Conservation (phyloP, 1,140 invertebrate species). For the Arctopsyche grandis region DNA sequence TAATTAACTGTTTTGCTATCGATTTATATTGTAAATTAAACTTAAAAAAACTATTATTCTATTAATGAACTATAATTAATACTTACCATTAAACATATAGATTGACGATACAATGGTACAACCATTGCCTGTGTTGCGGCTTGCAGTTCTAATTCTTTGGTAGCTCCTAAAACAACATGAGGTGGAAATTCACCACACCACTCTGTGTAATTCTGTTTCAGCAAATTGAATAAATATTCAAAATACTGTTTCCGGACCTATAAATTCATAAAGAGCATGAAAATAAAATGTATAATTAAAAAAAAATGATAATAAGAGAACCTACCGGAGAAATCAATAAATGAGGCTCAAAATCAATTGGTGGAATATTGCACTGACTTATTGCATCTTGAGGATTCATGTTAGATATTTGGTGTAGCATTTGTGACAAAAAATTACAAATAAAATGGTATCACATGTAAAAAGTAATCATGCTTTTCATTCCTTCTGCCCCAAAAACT, state of each 20-base stretch:
- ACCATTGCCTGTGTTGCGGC: slow-evolving; percentile 63
- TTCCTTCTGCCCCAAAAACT: too few species aligned
- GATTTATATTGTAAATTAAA: too few species aligned
- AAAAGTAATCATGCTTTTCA: too few species aligned
- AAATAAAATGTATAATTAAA: not conserved
- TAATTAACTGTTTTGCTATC: too few species aligned
- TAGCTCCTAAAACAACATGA: slow-evolving; percentile 63
- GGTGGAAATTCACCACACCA: slow-evolving; percentile 53
- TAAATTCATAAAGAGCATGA: slow-evolving; percentile 4
- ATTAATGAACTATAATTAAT: too few species aligned
- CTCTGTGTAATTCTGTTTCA: slow-evolving; percentile 60
- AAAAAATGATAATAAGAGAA: not conserved
- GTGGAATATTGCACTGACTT: not conserved
- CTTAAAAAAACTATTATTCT: too few species aligned
- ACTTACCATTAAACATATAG: slow-evolving; percentile 54
- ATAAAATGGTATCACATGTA: too few species aligned
- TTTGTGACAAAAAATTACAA: too few species aligned
- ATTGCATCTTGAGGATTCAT: not conserved
- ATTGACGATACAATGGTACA: slow-evolving; percentile 61
- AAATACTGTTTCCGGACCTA: slow-evolving; percentile 65
- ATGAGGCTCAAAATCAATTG: slow-evolving; percentile 39
- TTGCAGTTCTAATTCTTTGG: slow-evolving; percentile 62
- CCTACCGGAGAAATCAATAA: slow-evolving; percentile 44
- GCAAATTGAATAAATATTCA: slow-evolving; percentile 61
- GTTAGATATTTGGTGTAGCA: too few species aligned